These are phyloP conservation scores for Odocoileus hemionus DNA, from an alignment of 2,113 vertebrate genomes.

Conservation along the genomic window DNA sequence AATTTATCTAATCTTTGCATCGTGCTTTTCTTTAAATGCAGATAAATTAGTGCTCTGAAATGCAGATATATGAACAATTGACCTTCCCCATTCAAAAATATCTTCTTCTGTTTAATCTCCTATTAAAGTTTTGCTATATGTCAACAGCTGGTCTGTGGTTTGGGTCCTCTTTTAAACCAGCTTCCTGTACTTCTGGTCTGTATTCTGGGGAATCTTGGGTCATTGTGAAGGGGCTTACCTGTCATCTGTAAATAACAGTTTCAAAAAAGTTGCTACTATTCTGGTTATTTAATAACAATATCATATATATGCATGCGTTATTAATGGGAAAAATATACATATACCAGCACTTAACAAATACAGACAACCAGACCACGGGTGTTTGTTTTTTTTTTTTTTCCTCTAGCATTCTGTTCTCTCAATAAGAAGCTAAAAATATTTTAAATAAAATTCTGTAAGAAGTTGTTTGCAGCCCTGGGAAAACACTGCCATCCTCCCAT, in stretches of 20 bases:
- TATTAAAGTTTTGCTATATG: not conserved
- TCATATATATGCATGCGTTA: not conserved
- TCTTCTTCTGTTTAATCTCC: not conserved
- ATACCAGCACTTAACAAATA: not conserved
- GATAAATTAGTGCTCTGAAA: not conserved
- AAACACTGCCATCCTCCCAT: not conserved
- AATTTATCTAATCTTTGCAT: not conserved
- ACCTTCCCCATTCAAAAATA: not conserved
- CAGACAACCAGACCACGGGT: accelerated
- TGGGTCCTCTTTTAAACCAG: not conserved
- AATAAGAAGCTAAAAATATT: not conserved
- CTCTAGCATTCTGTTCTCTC: too few relatives aligned
- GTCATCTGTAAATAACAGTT: not conserved
- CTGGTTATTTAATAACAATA: not conserved
- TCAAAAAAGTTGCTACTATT: not conserved
- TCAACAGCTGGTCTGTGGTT: not conserved
- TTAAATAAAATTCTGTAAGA: not conserved
- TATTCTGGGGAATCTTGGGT: not conserved
- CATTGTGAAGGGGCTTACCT: not conserved
- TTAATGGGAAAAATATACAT: not conserved
- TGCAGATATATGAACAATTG: not conserved
- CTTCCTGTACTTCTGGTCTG: not conserved
- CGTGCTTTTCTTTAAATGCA: not conserved
- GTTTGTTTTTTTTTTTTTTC: not conserved
- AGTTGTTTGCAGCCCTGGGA: too few relatives aligned